Evolutionary conservation across 1,140 invertebrate species (phyloP).

Genomic region (Drosophila asahinai): DNA sequence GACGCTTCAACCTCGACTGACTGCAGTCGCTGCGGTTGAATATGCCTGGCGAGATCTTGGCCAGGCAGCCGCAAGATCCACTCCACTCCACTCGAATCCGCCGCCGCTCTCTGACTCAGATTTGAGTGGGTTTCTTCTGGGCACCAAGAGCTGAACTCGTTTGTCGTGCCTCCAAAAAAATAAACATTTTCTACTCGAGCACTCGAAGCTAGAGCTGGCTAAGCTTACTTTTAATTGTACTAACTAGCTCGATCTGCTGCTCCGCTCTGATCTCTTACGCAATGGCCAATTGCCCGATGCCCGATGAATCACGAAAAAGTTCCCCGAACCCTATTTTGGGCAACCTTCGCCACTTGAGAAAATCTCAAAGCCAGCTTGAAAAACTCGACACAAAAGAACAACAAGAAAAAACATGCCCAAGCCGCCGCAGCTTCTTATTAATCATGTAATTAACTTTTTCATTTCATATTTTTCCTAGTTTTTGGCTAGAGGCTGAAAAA

Average conservation of each 20-base stretch:
- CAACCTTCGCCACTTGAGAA: constrained; percentile 59
- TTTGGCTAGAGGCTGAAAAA: constrained; percentile 54
- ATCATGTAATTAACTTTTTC: constrained; percentile 74
- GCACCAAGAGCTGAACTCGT: constrained; percentile 54
- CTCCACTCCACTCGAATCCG: constrained; percentile 21
- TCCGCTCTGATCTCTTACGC: constrained; percentile 72
- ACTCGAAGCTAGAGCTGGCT: constrained; percentile 11
- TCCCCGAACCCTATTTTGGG: constrained; percentile 54
- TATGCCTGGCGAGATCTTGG: constrained; percentile 42
- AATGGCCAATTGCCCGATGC: constrained; percentile 62
- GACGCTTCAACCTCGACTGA: constrained; percentile 72
- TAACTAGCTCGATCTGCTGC: constrained; percentile 49
- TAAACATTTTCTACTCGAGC: constrained; percentile 39
- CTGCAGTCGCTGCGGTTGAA: constrained; percentile 69
- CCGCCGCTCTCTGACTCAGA: constrained; percentile 30
- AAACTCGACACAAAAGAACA: constrained; percentile 30
- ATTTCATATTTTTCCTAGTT: constrained; percentile 36
- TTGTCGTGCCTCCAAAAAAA: constrained; percentile 78
- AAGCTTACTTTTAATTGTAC: constrained; percentile 55
- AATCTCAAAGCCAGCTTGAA: constrained; percentile 24
- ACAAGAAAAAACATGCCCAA: constrained; percentile 18
- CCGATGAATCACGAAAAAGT: constrained; percentile 65
- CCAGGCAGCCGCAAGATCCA: constrained; percentile 29
- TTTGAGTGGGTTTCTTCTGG: constrained; percentile 53
- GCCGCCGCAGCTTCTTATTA: constrained; percentile 51